Conservation (phyloP, 2,113 vertebrate species). For the Oryzias melastigma region DNA sequence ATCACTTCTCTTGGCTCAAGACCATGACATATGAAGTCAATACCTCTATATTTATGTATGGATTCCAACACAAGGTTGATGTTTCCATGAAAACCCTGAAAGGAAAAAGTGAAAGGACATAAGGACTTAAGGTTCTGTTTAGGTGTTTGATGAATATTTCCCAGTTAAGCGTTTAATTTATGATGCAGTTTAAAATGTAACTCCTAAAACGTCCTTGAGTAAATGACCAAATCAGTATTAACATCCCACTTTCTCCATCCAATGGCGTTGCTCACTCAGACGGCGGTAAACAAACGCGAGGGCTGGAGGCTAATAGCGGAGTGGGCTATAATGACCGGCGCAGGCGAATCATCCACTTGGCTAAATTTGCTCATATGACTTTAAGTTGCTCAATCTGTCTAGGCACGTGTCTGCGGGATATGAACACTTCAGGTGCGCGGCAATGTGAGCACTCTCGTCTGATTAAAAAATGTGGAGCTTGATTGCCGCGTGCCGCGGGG, state of each 20-base stretch:
- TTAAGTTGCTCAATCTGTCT: slow-evolving; percentile 1
- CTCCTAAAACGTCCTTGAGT: slow-evolving; percentile 2
- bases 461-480: slow-evolving; percentile 58
- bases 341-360: slow-evolving; percentile 42
- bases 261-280: slow-evolving; percentile 24
- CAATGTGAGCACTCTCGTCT: slow-evolving; percentile 49
- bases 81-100: no score
- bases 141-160: no score
- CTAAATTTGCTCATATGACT: slow-evolving; percentile 42
- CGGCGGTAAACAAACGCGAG: slow-evolving; percentile 25
- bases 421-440: slow-evolving; percentile 50
- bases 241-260: slow-evolving; percentile 9
- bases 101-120: no score
- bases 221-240: slow-evolving; percentile 9
- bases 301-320: slow-evolving; percentile 31
- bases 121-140: no score
- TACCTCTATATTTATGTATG: no score
- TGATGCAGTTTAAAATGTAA: not conserved
- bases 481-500: slow-evolving; percentile 52
- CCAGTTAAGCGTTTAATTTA: no score
- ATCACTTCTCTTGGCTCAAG: no score
- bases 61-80: no score
- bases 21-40: no score
- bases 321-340: slow-evolving; percentile 30
- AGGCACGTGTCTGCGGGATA: slow-evolving; percentile 7